Evolutionary conservation across 2,113 vertebrate genomes (phyloP).

Genomic region (Pycnonotus jocosus): DNA sequence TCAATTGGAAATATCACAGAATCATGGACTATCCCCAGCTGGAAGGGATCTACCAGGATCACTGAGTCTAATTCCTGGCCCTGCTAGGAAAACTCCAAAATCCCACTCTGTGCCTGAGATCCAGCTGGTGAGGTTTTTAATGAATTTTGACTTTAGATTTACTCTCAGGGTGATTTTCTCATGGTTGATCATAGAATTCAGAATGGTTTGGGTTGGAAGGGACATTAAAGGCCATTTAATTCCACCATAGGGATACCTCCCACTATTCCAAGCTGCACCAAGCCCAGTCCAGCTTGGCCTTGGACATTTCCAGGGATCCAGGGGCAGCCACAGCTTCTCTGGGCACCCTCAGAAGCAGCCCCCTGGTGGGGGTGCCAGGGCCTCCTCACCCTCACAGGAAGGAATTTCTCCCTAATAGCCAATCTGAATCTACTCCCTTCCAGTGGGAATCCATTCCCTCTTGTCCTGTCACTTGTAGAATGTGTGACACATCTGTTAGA

Average conservation of each 20-base stretch:
- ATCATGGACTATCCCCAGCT: too few species aligned
- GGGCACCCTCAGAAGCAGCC: background rate
- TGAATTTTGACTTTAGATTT: background rate
- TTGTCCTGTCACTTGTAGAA: background rate
- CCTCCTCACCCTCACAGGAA: background rate
- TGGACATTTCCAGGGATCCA: background rate
- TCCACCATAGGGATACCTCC: background rate
- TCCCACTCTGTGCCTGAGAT: background rate
- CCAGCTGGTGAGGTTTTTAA: background rate
- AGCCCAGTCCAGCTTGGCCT: background rate
- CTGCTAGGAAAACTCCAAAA: background rate
- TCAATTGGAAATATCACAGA: background rate
- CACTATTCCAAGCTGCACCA: background rate
- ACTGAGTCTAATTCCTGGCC: background rate
- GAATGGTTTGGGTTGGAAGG: background rate
- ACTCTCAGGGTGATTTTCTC: background rate
- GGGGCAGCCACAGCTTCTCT: background rate
- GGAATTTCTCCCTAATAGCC: background rate
- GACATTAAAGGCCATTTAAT: background rate
- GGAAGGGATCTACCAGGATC: background rate
- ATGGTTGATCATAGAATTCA: background rate
- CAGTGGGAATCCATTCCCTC: background rate
- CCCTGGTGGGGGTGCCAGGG: background rate
- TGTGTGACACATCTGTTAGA: background rate
- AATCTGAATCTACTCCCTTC: accelerated